These are phyloP conservation scores for Bubo blakistoni DNA, from an alignment of 2,113 vertebrate genomes.

Conservation along the genomic window DNA sequence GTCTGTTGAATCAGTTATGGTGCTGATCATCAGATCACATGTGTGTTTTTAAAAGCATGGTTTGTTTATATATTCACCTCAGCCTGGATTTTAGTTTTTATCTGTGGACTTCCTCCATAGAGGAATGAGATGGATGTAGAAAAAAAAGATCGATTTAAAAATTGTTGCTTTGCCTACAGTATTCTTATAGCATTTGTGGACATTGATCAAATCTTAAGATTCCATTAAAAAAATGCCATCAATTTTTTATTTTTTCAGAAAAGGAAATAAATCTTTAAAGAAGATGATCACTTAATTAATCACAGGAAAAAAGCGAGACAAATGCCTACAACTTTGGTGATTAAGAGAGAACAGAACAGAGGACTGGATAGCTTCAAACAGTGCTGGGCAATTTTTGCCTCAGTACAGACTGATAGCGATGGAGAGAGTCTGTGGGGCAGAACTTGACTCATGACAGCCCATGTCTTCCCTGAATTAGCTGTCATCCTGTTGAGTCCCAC, in stretches of 20 bases:
- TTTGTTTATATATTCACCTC: background rate
- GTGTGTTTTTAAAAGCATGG: background rate
- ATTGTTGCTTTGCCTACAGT: conserved; percentile 42
- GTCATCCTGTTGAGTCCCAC: background rate
- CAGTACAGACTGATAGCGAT: background rate
- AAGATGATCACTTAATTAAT: conserved; percentile 68
- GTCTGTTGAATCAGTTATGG: background rate
- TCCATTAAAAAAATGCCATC: conserved; percentile 63
- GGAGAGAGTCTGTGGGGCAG: background rate
- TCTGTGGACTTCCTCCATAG: background rate
- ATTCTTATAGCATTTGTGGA: conserved; percentile 19
- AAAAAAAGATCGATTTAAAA: conserved; percentile 33
- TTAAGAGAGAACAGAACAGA: conserved; percentile 26
- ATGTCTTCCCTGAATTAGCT: background rate
- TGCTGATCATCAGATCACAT: background rate
- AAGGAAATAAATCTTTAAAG: conserved; percentile 70
- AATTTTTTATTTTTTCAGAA: conserved; percentile 46
- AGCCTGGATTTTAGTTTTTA: background rate
- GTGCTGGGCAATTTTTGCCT: background rate
- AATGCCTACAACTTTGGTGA: conserved; percentile 33
- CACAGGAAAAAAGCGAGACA: conserved; percentile 50
- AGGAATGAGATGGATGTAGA: background rate
- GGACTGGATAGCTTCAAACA: background rate
- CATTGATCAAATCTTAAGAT: conserved; percentile 65
- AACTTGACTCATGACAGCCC: background rate